phyloP scores from a whole-genome alignment of 1,140 invertebrate species.

The Eriosoma lanigerum region DNA sequence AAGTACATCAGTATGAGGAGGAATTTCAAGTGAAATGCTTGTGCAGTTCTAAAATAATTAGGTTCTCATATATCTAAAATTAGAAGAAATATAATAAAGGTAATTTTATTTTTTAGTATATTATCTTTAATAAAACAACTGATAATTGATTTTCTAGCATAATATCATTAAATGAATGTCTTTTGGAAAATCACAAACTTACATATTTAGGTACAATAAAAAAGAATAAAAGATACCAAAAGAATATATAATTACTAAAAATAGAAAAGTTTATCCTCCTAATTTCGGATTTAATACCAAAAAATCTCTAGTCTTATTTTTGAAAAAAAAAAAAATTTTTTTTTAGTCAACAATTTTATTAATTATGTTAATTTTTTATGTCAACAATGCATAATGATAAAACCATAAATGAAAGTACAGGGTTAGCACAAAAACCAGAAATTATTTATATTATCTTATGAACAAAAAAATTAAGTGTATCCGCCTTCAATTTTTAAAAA shows the following conservation, averaged over 20 bases:
- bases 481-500: slow-evolving; percentile 10
- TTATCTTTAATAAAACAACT: no score
- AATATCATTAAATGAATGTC: slow-evolving; percentile 43
- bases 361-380: no score
- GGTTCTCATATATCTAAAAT: not conserved
- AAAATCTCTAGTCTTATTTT: not conserved
- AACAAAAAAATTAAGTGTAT: not conserved
- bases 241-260: slow-evolving; percentile 9
- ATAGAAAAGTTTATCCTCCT: not conserved
- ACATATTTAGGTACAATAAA: not conserved
- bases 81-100: not conserved
- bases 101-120: no score
- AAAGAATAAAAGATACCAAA: slow-evolving; percentile 24
- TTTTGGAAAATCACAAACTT: slow-evolving; percentile 45
- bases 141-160: not conserved
- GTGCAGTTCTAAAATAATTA: slow-evolving; percentile 52
- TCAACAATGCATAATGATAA: slow-evolving; percentile 16
- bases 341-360: no score
- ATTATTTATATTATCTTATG: slow-evolving; percentile 55
- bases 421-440: slow-evolving; percentile 56
- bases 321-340: slow-evolving; percentile 16
- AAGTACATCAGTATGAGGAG: no score
- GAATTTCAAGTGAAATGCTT: no score
- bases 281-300: slow-evolving; percentile 22
- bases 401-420: slow-evolving; percentile 11